A percentile compares a stretch with the other conserved stretches of the same genome.
Conservation (phyloP, 2,888 invertebrate genomes). For the Portevinia maculata region DNA sequence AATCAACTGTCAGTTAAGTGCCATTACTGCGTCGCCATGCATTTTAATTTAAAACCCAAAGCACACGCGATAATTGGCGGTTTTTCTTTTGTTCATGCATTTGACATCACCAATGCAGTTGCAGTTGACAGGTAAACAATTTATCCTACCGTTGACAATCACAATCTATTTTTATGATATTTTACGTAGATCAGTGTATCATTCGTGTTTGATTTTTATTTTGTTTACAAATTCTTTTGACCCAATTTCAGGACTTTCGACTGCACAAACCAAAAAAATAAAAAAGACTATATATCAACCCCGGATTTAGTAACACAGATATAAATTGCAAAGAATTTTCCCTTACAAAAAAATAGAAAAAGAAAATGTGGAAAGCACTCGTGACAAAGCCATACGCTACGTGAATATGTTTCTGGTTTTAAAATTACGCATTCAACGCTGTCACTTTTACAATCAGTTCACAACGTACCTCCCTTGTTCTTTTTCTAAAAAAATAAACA, state of each 20-base stretch:
- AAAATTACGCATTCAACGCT: conserved; percentile 66
- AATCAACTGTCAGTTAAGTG: conserved; percentile 34
- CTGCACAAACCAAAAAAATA: background rate
- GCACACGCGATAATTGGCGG: background rate
- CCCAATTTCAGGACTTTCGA: background rate
- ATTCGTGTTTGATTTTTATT: background rate
- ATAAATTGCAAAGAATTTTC: conserved; percentile 51
- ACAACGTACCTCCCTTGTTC: conserved; percentile 35
- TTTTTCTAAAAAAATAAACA: conserved; percentile 33
- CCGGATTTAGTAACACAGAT: conserved; percentile 48
- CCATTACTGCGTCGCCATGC: background rate
- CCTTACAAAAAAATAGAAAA: background rate
- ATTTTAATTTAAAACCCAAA: background rate
- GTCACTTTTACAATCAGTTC: conserved; percentile 65
- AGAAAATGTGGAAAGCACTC: conserved; percentile 33
- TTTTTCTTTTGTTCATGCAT: conserved; percentile 5
- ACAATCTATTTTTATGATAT: background rate
- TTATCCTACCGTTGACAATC: background rate
- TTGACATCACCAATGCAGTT: background rate
- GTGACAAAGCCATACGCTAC: conserved; percentile 40
- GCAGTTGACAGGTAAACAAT: conserved; percentile 3
- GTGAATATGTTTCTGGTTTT: conserved; percentile 29
- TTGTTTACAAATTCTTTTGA: conserved; percentile 11
- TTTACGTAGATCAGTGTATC: conserved; percentile 3
- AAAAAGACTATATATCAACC: conserved; percentile 34